These are phyloP conservation scores for Macrophya annulata DNA, from an alignment of 2,888 invertebrate genomes.

Conservation along the genomic window DNA sequence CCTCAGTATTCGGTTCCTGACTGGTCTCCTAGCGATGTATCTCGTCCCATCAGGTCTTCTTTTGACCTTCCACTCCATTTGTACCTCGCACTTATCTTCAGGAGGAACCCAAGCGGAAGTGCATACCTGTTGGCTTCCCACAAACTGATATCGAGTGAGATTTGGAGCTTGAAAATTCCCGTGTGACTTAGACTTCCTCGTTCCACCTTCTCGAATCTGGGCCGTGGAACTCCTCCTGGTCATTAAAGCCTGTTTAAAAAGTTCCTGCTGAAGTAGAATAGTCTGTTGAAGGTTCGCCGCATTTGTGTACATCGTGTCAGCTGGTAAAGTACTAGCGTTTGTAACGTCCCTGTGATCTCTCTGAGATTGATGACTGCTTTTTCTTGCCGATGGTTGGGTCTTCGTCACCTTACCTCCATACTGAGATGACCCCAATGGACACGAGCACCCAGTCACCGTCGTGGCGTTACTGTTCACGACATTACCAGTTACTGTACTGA, in stretches of 20 bases:
- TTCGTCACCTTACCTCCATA: conserved; percentile 46
- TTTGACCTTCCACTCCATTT: conserved; percentile 90
- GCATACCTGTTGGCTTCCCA: conserved; percentile 82
- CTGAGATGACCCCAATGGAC: conserved; percentile 63
- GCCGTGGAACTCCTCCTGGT: conserved; percentile 75
- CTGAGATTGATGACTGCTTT: conserved; percentile 52
- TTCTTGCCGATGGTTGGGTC: conserved; percentile 40
- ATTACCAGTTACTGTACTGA: conserved; percentile 14
- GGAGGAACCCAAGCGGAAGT: conserved; percentile 66
- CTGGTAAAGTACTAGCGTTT: conserved; percentile 72
- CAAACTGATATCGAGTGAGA: conserved; percentile 83
- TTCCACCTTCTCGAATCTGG: conserved; percentile 65
- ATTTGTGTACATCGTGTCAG: conserved; percentile 87
- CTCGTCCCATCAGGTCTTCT: conserved; percentile 88
- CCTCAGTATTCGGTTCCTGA: conserved; percentile 85
- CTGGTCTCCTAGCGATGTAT: conserved; percentile 88
- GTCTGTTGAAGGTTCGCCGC: conserved; percentile 86
- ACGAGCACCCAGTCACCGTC: conserved; percentile 66
- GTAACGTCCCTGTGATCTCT: conserved; percentile 61
- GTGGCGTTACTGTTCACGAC: conserved; percentile 53
- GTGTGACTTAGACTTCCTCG: conserved; percentile 72
- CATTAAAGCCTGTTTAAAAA: conserved; percentile 81
- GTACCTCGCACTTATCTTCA: conserved; percentile 74
- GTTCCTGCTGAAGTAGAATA: conserved; percentile 86
- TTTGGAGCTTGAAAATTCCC: conserved; percentile 82